phyloP scores from a whole-genome alignment of 1,140 invertebrate species.

The Plutomurus gul region DNA sequence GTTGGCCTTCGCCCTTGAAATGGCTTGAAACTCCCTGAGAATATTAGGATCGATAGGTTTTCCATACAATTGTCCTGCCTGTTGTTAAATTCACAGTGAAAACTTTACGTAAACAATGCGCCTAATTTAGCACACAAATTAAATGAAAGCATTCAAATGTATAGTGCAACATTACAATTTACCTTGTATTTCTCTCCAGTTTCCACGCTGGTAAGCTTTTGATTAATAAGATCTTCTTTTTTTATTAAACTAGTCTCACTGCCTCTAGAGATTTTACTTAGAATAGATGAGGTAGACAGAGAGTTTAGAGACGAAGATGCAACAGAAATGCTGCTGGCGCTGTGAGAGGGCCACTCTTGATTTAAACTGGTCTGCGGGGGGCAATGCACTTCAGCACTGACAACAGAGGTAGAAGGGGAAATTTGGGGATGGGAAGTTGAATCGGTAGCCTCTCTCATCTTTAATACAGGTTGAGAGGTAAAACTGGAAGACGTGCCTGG shows the following conservation, averaged over 20 bases:
- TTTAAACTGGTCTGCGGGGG: background rate
- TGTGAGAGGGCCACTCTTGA: background rate
- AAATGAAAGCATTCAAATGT: background rate
- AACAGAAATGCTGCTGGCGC: background rate
- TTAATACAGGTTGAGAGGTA: background rate
- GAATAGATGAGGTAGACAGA: background rate
- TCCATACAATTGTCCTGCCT: slow-evolving; percentile 74
- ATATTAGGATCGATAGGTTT: slow-evolving; percentile 75
- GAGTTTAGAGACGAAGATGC: background rate
- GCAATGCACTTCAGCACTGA: slow-evolving; percentile 29
- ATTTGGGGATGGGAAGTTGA: background rate
- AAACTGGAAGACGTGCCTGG: background rate
- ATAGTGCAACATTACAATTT: background rate
- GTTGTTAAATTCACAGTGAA: too few species aligned
- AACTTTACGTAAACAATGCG: too few species aligned
- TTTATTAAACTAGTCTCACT: background rate
- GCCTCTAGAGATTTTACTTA: background rate
- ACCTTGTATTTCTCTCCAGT: background rate
- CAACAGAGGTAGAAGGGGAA: background rate
- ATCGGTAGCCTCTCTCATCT: background rate
- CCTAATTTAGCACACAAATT: slow-evolving; percentile 29
- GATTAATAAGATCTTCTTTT: background rate
- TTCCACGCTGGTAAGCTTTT: background rate
- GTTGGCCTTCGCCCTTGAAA: slow-evolving; percentile 75
- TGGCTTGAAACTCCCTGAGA: slow-evolving; percentile 84